phyloP scores from a whole-genome alignment of 1,140 invertebrate species.

The Sitodiplosis mosellana region DNA sequence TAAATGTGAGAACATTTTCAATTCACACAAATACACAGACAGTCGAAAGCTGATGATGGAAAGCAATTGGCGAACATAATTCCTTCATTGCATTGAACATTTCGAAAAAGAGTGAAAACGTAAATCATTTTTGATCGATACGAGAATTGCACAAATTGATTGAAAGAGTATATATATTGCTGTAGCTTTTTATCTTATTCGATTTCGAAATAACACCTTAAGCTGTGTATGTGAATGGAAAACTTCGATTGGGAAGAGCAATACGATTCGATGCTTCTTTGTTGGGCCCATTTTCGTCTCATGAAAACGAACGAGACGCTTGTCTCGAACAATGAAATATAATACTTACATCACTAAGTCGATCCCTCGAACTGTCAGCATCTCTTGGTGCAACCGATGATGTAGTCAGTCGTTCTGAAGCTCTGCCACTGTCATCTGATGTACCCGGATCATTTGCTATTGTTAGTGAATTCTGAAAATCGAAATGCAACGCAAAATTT shows the following conservation, averaged over 20 bases:
- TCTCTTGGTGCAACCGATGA: conserved; percentile 50
- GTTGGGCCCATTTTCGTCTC: too few species aligned
- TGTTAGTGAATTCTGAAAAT: conserved; percentile 25
- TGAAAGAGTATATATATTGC: neutral
- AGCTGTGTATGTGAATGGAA: neutral
- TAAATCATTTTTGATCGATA: too few species aligned
- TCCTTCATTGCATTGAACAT: too few species aligned
- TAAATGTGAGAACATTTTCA: too few species aligned
- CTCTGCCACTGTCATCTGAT: conserved; percentile 57
- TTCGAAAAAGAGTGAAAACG: too few species aligned
- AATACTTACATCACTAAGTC: conserved; percentile 57
- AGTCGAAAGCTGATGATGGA: too few species aligned
- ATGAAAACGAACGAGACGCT: neutral
- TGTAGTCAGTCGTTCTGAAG: conserved; percentile 52
- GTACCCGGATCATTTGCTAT: conserved; percentile 50
- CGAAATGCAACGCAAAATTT: neutral
- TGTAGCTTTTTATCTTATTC: too few species aligned
- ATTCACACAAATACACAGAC: too few species aligned
- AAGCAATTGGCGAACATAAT: too few species aligned
- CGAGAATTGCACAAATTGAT: neutral
- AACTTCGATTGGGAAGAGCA: neutral
- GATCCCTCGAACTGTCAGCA: conserved; percentile 57
- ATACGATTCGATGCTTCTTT: neutral
- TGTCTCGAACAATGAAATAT: neutral
- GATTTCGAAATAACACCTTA: neutral